Conservation (phyloP, 2,888 invertebrate species). For the Punctoribates punctum region DNA sequence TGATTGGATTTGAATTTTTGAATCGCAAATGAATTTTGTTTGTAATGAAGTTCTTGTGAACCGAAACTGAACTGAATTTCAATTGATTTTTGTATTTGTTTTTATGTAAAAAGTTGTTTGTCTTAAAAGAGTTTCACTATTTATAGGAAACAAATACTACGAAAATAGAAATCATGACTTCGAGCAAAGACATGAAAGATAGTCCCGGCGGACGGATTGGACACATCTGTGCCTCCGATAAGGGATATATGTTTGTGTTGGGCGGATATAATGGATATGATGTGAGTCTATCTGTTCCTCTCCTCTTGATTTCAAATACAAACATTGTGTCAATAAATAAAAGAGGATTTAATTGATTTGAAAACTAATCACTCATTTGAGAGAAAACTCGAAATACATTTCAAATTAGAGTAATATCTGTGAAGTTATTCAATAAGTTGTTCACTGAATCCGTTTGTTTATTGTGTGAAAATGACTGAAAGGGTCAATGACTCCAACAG, state of each 20-base stretch:
- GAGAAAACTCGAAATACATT: too few relatives aligned
- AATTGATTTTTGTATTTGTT: too few relatives aligned
- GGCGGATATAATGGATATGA: conserved; percentile 54
- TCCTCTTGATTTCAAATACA: background rate
- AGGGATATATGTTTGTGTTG: conserved; percentile 52
- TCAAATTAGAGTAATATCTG: too few relatives aligned
- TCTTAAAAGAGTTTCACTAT: background rate
- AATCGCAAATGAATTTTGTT: too few relatives aligned
- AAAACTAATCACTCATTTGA: too few relatives aligned
- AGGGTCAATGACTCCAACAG: background rate
- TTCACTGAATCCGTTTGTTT: background rate
- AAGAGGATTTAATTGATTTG: too few relatives aligned
- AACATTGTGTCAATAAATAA: too few relatives aligned
- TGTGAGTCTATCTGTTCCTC: conserved; percentile 43
- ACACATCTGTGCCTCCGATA: conserved; percentile 51
- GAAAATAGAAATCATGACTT: background rate
- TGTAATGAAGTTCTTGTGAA: too few relatives aligned
- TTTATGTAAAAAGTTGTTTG: too few relatives aligned
- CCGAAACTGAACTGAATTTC: too few relatives aligned
- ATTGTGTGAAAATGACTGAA: background rate
- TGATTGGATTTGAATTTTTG: too few relatives aligned
- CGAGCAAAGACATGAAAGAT: background rate
- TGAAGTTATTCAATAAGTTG: too few relatives aligned
- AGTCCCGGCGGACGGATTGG: conserved; percentile 48
- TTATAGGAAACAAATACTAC: background rate